Evolutionary conservation across 2,888 invertebrate species (phyloP).

Genomic region (Yponomeuta cagnagella): DNA sequence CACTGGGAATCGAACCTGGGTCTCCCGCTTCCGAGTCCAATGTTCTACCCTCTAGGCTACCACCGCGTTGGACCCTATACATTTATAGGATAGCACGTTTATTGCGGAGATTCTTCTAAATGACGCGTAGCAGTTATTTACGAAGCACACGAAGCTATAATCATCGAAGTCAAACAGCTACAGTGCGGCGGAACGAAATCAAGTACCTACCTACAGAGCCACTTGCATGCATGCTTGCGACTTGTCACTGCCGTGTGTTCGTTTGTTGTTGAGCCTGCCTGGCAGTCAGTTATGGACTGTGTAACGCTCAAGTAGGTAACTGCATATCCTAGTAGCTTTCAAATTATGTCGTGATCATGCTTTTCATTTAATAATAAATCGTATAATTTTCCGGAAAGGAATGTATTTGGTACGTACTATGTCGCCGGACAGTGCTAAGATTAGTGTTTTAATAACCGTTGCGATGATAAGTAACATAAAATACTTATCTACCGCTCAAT

Average conservation of each 20-base stretch:
- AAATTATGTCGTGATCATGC: not conserved
- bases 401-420: not conserved
- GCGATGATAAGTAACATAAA: not conserved
- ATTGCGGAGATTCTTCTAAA: not conserved
- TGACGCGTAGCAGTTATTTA: not conserved
- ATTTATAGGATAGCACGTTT: too few species aligned
- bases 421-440: not conserved
- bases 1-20: too few species aligned
- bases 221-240: not conserved
- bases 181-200: not conserved
- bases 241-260: not conserved
- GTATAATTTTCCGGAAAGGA: not conserved
- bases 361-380: not conserved
- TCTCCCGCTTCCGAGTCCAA: too few species aligned
- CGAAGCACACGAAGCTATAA: not conserved
- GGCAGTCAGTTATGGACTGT: not conserved
- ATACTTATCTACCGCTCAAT: not conserved
- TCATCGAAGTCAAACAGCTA: not conserved
- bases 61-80: too few species aligned
- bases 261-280: not conserved
- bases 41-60: too few species aligned
- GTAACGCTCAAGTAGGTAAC: not conserved
- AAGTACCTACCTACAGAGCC: not conserved
- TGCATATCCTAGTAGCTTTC: not conserved
- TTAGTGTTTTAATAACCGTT: not conserved